Conservation (phyloP, 2,113 vertebrate species). For the Heloderma charlesbogerti region DNA sequence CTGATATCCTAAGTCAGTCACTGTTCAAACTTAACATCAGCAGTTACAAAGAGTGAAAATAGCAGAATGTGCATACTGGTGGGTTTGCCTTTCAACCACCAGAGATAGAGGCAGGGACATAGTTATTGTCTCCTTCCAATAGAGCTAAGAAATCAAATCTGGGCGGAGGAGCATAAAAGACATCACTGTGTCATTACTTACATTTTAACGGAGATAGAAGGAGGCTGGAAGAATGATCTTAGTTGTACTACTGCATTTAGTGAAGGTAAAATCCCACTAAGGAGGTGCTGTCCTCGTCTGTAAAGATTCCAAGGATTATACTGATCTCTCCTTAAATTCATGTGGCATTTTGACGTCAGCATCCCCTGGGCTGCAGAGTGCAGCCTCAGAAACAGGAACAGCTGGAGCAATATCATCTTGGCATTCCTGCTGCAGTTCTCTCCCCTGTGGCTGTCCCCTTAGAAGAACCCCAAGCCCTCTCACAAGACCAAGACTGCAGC, state of each 20-base stretch:
- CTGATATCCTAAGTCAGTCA: no score
- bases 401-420: not conserved
- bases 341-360: not conserved
- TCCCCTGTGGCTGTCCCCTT: not conserved
- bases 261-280: not conserved
- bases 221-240: not conserved
- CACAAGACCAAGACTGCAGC: not conserved
- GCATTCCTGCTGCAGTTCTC: not conserved
- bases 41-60: no score
- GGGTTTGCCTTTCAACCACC: no score
- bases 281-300: not conserved
- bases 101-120: no score
- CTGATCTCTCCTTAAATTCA: not conserved
- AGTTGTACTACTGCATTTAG: not conserved
- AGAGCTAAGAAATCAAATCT: no score
- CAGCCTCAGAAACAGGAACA: not conserved
- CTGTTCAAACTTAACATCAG: no score
- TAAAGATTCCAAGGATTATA: not conserved
- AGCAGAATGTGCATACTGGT: no score
- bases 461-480: no score
- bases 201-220: fast-evolving
- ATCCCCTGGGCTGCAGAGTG: not conserved
- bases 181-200: not conserved
- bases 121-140: no score
- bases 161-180: no score